These are phyloP conservation scores for Pseudomugil gertrudae DNA, from an alignment of 2,797 vertebrate genomes.

Conservation along the genomic window DNA sequence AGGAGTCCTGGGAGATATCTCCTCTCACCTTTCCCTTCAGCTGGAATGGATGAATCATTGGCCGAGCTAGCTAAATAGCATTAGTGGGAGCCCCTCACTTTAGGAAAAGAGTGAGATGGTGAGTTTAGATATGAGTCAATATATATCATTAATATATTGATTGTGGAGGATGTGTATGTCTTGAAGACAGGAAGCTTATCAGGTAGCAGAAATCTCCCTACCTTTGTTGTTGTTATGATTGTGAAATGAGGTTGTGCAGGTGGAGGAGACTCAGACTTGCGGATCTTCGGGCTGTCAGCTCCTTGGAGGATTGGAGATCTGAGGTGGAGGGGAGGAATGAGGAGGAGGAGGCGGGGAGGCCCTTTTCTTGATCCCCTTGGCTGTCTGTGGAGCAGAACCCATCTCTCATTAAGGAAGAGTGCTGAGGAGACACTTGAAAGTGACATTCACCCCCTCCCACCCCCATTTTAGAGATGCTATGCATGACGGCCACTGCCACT, in stretches of 20 bases:
- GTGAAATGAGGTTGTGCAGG: conserved; percentile 78
- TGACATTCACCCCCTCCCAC: conserved; percentile 81
- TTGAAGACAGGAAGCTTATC: conserved; percentile 15
- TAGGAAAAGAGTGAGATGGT: conserved; percentile 49
- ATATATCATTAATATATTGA: conserved; percentile 36
- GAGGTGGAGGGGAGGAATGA: conserved; percentile 72
- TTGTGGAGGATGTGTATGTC: conserved; percentile 29
- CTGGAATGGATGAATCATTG: conserved; percentile 89
- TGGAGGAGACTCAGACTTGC: conserved; percentile 80
- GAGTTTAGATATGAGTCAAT: conserved; percentile 25
- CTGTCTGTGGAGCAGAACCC: conserved; percentile 85
- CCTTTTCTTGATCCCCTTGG: conserved; percentile 83
- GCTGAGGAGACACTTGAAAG: conserved; percentile 85
- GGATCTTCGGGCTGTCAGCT: conserved; percentile 87
- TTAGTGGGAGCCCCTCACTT: conserved; percentile 84
- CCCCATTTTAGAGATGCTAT: conserved; percentile 82
- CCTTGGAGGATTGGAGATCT: conserved; percentile 85
- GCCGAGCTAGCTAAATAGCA: conserved; percentile 74
- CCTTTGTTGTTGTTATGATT: conserved; percentile 74
- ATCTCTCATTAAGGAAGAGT: conserved; percentile 88
- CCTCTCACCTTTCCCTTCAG: conserved; percentile 93
- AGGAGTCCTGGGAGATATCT: conserved; percentile 89
- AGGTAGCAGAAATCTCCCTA: conserved; percentile 49
- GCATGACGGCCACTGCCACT: conserved; percentile 84
- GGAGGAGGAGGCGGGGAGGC: conserved; percentile 74